Evolutionary conservation across 2,888 invertebrate species (phyloP), one percentile per base, ranked within the genome.

Genomic region (Urechis unicinctus): DNA sequence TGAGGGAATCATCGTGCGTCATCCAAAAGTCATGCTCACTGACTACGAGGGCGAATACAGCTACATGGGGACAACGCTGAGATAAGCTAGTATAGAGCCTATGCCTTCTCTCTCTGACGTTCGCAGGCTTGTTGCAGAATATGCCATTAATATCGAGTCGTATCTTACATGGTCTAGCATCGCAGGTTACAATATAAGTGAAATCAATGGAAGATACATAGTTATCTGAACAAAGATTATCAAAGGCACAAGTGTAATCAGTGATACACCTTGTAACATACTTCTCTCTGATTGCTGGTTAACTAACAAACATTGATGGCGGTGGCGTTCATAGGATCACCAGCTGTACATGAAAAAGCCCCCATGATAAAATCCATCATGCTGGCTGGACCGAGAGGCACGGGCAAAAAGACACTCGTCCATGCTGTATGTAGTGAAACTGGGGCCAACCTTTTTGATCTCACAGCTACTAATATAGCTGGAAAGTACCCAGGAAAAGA

Each of bases 401-500:
- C 88, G 52, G 95, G 95, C 0, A 96, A 96, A 73, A 88, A 88
- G 71, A 86, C 89, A 81, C 75, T 95, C 43, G 84, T 93, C 0
- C 84, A 93, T 68, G 88, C 92, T 0, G 85, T 95, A 53, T 94
- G 94, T 70, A 88, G 86, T 2, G 95, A 95, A 81, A 82, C 88
- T 2, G 93, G 93, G 0, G 92, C 91, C 0, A 87, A 88, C 31
- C 79, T 96, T 0, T 92, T 96, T 71, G 95, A 96, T 71, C 80
- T 96, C 22, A 90, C 91, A 0, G 89, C 94, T 6, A 85, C 88
- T 0, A 95, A 94, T 75, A 88, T 95, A 60, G 92, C 88, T 1
- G 95, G 94, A 3, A 94, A 94, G 79, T 95, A 95, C 80, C 93
- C 92, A 0, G 94, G 94, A 0, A 95, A 94, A 79, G 87, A 93